These are phyloP conservation scores for Ophraella communa DNA, from an alignment of 2,888 invertebrate genomes.

Conservation along the genomic window DNA sequence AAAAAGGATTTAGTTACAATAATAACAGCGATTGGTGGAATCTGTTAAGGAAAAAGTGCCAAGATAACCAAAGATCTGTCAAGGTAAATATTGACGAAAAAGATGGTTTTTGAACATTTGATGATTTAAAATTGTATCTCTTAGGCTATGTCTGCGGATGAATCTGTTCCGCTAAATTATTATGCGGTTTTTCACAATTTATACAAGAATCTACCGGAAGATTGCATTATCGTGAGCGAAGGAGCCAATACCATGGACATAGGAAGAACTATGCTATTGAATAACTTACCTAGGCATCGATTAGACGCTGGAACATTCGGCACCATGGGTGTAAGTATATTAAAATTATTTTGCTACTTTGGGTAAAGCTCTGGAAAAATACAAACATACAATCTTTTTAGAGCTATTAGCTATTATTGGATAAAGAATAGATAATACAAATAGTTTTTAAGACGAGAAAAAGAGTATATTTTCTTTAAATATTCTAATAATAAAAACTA, in stretches of 20 bases:
- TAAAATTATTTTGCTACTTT: neutral
- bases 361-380: too few relatives aligned
- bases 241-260: slow-evolving; percentile 99
- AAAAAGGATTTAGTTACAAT: slow-evolving; percentile 65
- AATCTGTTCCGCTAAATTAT: slow-evolving; percentile 85
- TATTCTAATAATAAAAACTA: too few relatives aligned
- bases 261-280: slow-evolving; percentile 86
- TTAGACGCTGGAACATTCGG: slow-evolving; percentile 97
- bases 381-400: neutral
- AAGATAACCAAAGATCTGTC: slow-evolving; percentile 74
- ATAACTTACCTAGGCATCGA: slow-evolving; percentile 83
- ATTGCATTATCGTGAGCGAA: slow-evolving; percentile 93
- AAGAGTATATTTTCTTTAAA: too few relatives aligned
- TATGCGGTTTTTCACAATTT: slow-evolving; percentile 90
- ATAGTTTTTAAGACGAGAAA: too few relatives aligned
- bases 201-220: slow-evolving; percentile 75
- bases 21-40: slow-evolving; percentile 78
- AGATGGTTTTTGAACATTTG: neutral
- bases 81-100: slow-evolving; percentile 61
- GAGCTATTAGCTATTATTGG: too few relatives aligned
- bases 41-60: slow-evolving; percentile 71
- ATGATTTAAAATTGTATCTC: neutral
- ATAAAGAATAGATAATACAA: too few relatives aligned
- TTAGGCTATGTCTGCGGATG: slow-evolving; percentile 73
- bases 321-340: slow-evolving; percentile 82